Evolutionary conservation across 1,140 invertebrate species (phyloP), one percentile per base, ranked within the genome.

Genomic region (Cydia splendana): DNA sequence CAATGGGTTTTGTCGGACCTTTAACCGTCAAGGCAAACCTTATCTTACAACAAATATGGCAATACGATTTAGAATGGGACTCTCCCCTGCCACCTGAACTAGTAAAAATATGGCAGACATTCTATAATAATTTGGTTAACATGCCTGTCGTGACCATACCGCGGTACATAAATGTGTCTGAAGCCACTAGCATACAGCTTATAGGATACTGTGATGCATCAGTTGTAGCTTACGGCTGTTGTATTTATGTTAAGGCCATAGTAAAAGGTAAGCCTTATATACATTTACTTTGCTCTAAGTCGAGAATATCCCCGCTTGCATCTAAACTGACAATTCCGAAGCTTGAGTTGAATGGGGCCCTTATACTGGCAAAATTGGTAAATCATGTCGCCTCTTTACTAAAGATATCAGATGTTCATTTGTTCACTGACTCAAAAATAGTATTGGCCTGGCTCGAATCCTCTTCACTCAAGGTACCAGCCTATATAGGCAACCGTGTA

Each of bases 41-140:
- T n/a, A 65, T 85, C 65, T 77, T 84, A 30, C 82, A 82, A 77
- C 53, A 78, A 74, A 24, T 85, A 18, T 85, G 82, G 84, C 48
- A 42, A 48, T 18, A 62, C 12, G 78, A 85, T 53, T n/a, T 85
- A 28, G 74, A 75, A 15, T 79, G 76, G 78, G 78, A 79, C 38
- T 15, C 57, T 5, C 62, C 75, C n/a, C 48, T 79, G 15, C 78
- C 78, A 30, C 20, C 1, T 18, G 73, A 77, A n/a, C 7, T 65
- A 4, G 15, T 45, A 13, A 10, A 24, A 30, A 24, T 67, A 9
- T 75, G 76, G 76, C 13, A 65, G 12, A 24, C 30, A 4, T 75
- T 77, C 51, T 45, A 45, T 65, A 34, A 12, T 9, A 53, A 67
- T 74, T 20, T 77, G 9, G 15, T 51, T 10, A 62, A 57, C 51